A percentile compares a stretch with the other conserved stretches of the same genome.
phyloP scores from a whole-genome alignment of 2,113 vertebrate genomes.

The Orcinus orca region DNA sequence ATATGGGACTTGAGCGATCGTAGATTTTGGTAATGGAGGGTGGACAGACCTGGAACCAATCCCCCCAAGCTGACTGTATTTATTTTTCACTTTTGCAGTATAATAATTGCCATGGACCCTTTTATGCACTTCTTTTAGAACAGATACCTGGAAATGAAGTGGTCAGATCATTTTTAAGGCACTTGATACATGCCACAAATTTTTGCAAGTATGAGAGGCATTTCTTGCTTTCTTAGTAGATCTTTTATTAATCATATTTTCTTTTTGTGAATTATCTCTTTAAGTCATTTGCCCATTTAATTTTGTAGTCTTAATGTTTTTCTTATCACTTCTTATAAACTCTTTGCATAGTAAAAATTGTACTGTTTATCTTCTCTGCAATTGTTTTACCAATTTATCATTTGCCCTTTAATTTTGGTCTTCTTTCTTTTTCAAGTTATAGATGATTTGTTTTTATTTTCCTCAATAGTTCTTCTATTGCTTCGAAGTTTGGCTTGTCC shows the following conservation, averaged over 20 bases:
- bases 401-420: not conserved
- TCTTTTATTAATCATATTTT: not conserved
- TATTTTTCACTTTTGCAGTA: not conserved
- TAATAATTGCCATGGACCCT: not conserved
- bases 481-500: not conserved
- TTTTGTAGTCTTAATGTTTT: not conserved
- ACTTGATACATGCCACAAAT: not conserved
- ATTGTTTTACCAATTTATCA: not conserved
- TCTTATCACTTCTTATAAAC: not conserved
- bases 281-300: conserved; percentile 15
- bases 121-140: not conserved
- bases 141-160: not conserved
- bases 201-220: not conserved
- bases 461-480: not conserved
- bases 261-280: not conserved
- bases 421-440: not conserved
- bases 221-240: not conserved
- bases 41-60: not conserved
- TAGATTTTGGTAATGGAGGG: not conserved
- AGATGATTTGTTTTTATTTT: not conserved
- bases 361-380: not conserved
- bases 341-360: not conserved
- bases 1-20: not conserved
- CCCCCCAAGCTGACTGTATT: not conserved
- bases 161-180: not conserved